Conservation (phyloP, 2,888 invertebrate species). For the Choreutis nemorana region DNA sequence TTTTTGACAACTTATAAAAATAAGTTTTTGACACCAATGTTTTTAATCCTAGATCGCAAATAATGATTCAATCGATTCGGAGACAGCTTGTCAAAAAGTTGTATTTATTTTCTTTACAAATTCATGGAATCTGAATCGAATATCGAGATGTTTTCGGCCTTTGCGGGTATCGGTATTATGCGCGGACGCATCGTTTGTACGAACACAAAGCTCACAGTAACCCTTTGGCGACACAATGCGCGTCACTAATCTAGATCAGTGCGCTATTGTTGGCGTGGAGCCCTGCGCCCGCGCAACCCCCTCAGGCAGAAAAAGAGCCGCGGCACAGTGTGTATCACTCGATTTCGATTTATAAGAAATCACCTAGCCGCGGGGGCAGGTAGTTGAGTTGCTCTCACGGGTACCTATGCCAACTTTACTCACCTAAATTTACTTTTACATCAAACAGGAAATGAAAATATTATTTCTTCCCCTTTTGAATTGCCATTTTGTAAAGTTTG, state of each 20-base stretch:
- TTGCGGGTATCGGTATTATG: slow-evolving; percentile 41
- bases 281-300: slow-evolving; percentile 17
- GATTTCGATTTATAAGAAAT: slow-evolving; percentile 64
- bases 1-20: too few species aligned
- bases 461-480: slow-evolving; percentile 33
- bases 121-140: slow-evolving; percentile 58
- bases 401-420: slow-evolving; percentile 33
- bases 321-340: slow-evolving; percentile 55
- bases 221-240: slow-evolving; percentile 64
- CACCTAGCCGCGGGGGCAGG: slow-evolving; percentile 54
- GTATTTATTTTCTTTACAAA: slow-evolving; percentile 66
- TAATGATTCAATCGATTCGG: slow-evolving; percentile 51
- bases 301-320: slow-evolving; percentile 32
- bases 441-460: slow-evolving; percentile 60
- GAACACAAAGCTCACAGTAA: slow-evolving; percentile 42
- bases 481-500: slow-evolving; percentile 1
- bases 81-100: slow-evolving; percentile 61
- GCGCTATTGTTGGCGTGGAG: slow-evolving; percentile 28
- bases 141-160: slow-evolving; percentile 58
- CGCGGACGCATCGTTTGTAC: slow-evolving; percentile 36
- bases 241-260: slow-evolving; percentile 66
- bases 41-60: slow-evolving; percentile 48
- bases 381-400: slow-evolving; percentile 57
- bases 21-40: slow-evolving; percentile 34
- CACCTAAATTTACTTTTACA: slow-evolving; percentile 33